Conservation (phyloP, 2,113 vertebrate species). For the Oncorhynchus nerka region DNA sequence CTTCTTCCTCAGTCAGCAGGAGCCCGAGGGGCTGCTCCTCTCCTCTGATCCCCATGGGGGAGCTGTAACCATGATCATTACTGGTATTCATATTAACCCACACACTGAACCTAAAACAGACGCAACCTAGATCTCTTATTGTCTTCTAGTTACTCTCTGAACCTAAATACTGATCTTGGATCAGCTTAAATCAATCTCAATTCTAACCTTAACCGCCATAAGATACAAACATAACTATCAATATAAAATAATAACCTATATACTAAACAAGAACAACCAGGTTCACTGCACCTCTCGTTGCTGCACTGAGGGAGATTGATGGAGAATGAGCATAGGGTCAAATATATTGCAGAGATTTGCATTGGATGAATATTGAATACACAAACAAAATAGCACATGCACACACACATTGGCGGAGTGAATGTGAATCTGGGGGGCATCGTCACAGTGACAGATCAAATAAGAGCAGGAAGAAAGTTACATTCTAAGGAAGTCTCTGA, state of each 20-base stretch:
- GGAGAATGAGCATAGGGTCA: no score
- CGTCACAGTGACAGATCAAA: conserved; percentile 35
- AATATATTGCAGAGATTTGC: no score
- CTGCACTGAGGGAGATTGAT: no score
- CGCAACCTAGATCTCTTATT: not conserved
- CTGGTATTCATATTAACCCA: not conserved
- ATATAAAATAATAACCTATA: no score
- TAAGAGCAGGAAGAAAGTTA: conserved; percentile 36
- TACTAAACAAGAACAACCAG: no score
- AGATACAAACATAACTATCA: no score
- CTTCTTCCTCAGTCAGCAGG: not conserved
- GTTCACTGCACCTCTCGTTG: no score
- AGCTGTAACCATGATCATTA: not conserved
- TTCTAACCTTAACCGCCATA: no score
- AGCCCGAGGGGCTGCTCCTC: not conserved
- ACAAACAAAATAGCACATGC: no score
- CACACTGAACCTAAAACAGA: not conserved
- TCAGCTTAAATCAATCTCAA: no score
- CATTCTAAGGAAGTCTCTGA: conserved; percentile 29
- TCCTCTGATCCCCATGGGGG: not conserved
- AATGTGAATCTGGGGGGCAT: conserved; percentile 11
- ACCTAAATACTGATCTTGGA: not conserved
- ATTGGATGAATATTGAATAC: no score
- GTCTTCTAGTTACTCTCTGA: not conserved
- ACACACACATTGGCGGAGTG: not conserved